phyloP scores from a whole-genome alignment of 1,140 invertebrate genomes.

The Heliconius hewitsoni region DNA sequence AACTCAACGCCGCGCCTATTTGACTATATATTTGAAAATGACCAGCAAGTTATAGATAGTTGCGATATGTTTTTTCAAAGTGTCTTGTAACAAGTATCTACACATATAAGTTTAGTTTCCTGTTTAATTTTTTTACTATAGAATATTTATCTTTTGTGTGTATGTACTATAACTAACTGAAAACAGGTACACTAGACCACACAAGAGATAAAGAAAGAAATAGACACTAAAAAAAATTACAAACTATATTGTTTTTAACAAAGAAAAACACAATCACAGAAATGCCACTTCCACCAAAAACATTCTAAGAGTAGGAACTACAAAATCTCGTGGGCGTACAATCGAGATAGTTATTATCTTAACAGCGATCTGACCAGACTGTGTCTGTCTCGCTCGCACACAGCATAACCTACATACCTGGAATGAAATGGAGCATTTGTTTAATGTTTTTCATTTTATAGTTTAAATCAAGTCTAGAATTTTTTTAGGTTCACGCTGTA shows the following conservation, averaged over 20 bases:
- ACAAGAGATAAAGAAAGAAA: neutral
- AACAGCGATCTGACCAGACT: slow-evolving; percentile 54
- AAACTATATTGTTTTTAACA: neutral
- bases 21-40: too few relatives aligned
- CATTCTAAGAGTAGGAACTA: slow-evolving; percentile 51
- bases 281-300: slow-evolving; percentile 7
- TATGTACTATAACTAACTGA: too few relatives aligned
- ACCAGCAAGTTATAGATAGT: too few relatives aligned
- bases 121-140: too few relatives aligned
- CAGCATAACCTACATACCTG: slow-evolving; percentile 50
- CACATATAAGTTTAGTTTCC: too few relatives aligned
- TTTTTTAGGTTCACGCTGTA: neutral
- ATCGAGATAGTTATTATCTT: slow-evolving; percentile 60
- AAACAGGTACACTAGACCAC: too few relatives aligned
- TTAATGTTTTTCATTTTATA: slow-evolving; percentile 17
- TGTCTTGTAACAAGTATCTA: too few relatives aligned
- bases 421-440: slow-evolving; percentile 40
- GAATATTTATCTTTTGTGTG: too few relatives aligned
- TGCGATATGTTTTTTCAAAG: too few relatives aligned
- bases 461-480: neutral
- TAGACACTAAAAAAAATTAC: neutral
- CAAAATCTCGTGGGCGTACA: slow-evolving; percentile 55
- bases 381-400: slow-evolving; percentile 47
- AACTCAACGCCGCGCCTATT: too few relatives aligned
- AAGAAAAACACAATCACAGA: neutral